phyloP scores from a whole-genome alignment of 2,888 invertebrate species.

The Nesidiocoris tenuis region DNA sequence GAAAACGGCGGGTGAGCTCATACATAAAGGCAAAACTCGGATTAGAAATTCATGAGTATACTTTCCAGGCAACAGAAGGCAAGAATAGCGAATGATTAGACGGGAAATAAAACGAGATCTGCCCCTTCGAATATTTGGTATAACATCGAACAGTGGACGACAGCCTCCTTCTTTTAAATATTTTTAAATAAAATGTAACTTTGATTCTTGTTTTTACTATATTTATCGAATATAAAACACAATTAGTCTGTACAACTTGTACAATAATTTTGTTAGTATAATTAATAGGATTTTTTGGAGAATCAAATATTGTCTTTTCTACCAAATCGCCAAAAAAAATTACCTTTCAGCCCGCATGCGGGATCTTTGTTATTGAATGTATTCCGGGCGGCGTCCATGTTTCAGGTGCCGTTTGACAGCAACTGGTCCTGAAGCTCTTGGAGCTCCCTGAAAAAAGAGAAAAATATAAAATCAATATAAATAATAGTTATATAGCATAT shows the following conservation, averaged over 20 bases:
- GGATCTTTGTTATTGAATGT: slow-evolving; percentile 27
- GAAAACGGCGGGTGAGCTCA: background rate
- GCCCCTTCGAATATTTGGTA: background rate
- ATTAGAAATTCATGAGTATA: background rate
- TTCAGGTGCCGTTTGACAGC: slow-evolving; percentile 3
- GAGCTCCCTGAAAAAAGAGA: slow-evolving; percentile 32
- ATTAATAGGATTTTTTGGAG: too few relatives aligned
- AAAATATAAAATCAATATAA: too few relatives aligned
- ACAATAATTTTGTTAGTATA: too few relatives aligned
- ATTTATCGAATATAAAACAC: too few relatives aligned
- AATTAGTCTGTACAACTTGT: too few relatives aligned
- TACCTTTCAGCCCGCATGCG: slow-evolving; percentile 32
- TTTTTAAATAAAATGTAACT: too few relatives aligned
- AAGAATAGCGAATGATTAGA: background rate
- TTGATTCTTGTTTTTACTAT: too few relatives aligned
- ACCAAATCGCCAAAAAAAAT: too few relatives aligned
- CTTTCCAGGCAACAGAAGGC: background rate
- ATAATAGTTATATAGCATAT: too few relatives aligned
- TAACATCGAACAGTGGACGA: too few relatives aligned
- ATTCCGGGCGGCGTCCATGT: slow-evolving; percentile 29
- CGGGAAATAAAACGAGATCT: background rate
- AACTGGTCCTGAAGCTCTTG: slow-evolving; percentile 23
- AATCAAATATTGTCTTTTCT: too few relatives aligned
- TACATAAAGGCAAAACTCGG: background rate
- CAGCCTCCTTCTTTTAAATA: too few relatives aligned